phyloP scores from a whole-genome alignment of 1,140 invertebrate species.

The Aradophagus sp. region DNA sequence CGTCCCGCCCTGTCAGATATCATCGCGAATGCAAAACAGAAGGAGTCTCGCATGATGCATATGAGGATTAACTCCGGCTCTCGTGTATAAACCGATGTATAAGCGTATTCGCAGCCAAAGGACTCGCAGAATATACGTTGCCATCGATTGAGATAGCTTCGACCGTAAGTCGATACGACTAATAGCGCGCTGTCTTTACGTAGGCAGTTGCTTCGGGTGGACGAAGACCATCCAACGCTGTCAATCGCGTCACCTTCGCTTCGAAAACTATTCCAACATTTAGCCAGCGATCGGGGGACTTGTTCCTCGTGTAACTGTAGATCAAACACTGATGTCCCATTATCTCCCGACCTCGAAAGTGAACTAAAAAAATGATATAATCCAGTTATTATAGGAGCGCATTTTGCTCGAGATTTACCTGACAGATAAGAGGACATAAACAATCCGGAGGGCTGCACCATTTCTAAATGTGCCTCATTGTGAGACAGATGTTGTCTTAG shows the following conservation, averaged over 20 bases:
- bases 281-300: neutral
- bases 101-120: constrained; percentile 32
- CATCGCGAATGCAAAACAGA: constrained; percentile 57
- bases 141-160: constrained; percentile 52
- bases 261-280: neutral
- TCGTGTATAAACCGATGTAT: constrained; percentile 20
- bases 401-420: constrained; percentile 40
- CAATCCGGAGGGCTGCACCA: constrained; percentile 31
- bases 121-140: constrained; percentile 30
- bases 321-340: no score
- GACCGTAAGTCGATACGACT: constrained; percentile 44
- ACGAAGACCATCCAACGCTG: constrained; percentile 18
- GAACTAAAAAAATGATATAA: no score
- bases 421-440: constrained; percentile 50
- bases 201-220: constrained; percentile 28
- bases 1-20: constrained; percentile 56
- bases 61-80: constrained; percentile 31
- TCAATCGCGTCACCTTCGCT: constrained; percentile 3
- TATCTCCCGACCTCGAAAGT: no score
- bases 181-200: constrained; percentile 39
- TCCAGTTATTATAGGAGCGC: no score
- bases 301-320: neutral
- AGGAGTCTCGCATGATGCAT: constrained; percentile 43
- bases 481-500: neutral
- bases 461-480: constrained; percentile 42